These are phyloP conservation scores for Atethmia centrago DNA, from an alignment of 2,888 invertebrate genomes.

Conservation along the genomic window DNA sequence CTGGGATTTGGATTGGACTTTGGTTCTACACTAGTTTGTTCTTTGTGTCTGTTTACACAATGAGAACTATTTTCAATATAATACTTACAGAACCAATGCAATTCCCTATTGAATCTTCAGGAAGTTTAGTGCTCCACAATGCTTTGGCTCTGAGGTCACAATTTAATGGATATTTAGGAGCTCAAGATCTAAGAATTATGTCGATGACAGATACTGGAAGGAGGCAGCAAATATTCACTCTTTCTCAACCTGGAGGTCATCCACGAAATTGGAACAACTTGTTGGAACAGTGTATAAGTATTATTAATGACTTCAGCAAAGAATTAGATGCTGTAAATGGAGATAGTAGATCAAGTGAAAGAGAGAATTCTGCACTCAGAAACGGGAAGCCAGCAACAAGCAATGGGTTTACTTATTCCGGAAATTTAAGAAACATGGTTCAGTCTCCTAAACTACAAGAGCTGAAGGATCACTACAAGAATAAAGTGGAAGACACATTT, in stretches of 20 bases:
- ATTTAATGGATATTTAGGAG: conserved; percentile 94
- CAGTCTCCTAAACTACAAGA: conserved; percentile 78
- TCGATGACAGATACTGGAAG: conserved; percentile 91
- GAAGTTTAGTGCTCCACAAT: conserved; percentile 90
- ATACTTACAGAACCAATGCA: conserved; percentile 93
- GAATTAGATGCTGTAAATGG: conserved; percentile 90
- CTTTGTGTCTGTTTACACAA: conserved; percentile 92
- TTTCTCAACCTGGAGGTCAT: conserved; percentile 96
- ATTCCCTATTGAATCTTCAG: conserved; percentile 91
- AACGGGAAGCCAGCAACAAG: conserved; percentile 71
- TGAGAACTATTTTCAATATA: conserved; percentile 93
- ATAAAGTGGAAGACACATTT: conserved; percentile 81
- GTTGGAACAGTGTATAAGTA: conserved; percentile 91
- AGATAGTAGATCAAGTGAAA: conserved; percentile 75
- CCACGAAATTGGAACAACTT: conserved; percentile 96
- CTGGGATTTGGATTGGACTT: conserved; percentile 91
- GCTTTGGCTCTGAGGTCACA: conserved; percentile 92
- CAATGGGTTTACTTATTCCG: conserved; percentile 71
- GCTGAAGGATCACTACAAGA: conserved; percentile 83
- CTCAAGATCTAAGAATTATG: conserved; percentile 93
- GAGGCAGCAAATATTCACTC: conserved; percentile 92
- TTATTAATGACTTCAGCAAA: conserved; percentile 92
- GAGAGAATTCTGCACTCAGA: conserved; percentile 67
- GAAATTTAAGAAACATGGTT: conserved; percentile 82
- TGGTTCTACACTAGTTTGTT: conserved; percentile 94